Percentiles rank a stretch among this genome's conserved stretches.
Conservation (phyloP, 2,797 vertebrate species). For the Taenioides sp. region DNA sequence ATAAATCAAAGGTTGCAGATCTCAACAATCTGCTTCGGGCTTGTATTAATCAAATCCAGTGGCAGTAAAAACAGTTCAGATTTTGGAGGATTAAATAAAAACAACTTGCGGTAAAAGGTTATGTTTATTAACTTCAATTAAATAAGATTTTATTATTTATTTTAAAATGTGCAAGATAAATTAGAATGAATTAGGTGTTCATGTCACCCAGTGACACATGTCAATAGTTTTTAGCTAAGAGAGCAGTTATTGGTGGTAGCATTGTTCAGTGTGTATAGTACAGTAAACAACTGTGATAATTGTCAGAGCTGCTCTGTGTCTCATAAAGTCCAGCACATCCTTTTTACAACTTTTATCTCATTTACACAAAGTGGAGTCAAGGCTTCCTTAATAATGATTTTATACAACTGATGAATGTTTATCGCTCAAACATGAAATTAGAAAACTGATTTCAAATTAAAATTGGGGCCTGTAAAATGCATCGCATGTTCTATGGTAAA, state of each 20-base stretch:
- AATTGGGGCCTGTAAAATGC: constrained; percentile 20
- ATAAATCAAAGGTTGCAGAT: neutral
- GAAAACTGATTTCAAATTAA: constrained; percentile 30
- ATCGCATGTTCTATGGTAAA: constrained; percentile 17
- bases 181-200: no score
- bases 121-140: neutral
- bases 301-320: neutral
- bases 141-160: neutral
- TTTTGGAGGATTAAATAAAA: neutral
- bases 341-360: constrained; percentile 9
- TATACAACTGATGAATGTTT: constrained; percentile 20
- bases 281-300: neutral
- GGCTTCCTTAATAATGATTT: constrained; percentile 27
- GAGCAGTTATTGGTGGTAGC: neutral
- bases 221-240: neutral
- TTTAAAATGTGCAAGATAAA: no score
- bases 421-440: constrained; percentile 23
- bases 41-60: neutral
- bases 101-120: neutral
- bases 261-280: neutral
- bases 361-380: constrained; percentile 22
- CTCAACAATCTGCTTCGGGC: neutral
- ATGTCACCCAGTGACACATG: neutral
- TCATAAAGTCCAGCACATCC: constrained; percentile 12
- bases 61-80: neutral